Evolutionary conservation across 1,140 invertebrate species (phyloP).

Genomic region (Micrasema minimum): DNA sequence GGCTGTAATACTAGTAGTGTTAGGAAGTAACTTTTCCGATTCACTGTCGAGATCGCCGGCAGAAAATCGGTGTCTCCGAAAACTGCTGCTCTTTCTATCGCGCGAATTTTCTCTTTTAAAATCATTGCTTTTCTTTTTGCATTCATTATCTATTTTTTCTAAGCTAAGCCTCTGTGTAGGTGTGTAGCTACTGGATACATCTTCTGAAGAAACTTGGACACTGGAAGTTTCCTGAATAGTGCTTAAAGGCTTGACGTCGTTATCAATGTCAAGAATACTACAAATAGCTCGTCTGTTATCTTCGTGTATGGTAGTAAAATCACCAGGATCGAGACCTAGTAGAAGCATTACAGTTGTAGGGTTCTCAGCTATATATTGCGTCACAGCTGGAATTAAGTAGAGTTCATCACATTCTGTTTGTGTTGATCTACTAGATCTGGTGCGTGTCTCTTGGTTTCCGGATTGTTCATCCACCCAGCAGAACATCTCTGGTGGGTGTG

Average conservation of each 20-base stretch:
- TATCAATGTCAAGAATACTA: constrained; percentile 49
- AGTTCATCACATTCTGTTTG: constrained; percentile 59
- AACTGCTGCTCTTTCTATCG: constrained; percentile 57
- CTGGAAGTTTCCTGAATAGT: constrained; percentile 52
- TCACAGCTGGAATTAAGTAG: constrained; percentile 63
- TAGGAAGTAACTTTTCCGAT: constrained; percentile 60
- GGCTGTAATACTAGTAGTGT: constrained; percentile 60
- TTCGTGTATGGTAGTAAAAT: constrained; percentile 41
- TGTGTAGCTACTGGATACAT: constrained; percentile 45
- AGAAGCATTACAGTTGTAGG: constrained; percentile 66
- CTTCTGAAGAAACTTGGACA: constrained; percentile 48
- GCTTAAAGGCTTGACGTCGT: constrained; percentile 47
- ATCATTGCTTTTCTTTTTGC: constrained; percentile 43
- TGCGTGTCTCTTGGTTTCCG: constrained; percentile 30
- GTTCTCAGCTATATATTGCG: constrained; percentile 66
- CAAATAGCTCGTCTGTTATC: constrained; percentile 44
- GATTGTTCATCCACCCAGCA: constrained; percentile 72
- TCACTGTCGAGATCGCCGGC: constrained; percentile 63
- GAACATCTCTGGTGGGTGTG: constrained; percentile 84
- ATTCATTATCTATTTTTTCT: constrained; percentile 50
- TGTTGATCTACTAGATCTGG: constrained; percentile 60
- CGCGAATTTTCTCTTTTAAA: constrained; percentile 56
- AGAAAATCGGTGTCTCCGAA: constrained; percentile 63
- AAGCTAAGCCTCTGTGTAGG: constrained; percentile 46
- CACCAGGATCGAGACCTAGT: constrained; percentile 60